Conservation (phyloP, 2,888 invertebrate species). For the Argynnis bischoffii region DNA sequence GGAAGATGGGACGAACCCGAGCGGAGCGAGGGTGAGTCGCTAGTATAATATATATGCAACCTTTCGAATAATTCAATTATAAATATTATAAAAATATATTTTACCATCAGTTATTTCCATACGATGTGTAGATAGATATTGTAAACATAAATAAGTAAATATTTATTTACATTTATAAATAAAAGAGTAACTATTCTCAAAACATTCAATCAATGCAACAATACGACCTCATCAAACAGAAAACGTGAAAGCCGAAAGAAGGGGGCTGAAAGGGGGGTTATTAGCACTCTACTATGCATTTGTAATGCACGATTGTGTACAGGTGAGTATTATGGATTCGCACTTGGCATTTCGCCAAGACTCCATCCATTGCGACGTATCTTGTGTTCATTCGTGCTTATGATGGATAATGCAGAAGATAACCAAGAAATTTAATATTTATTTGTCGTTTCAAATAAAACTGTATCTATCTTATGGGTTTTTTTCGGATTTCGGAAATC, state of each 20-base stretch:
- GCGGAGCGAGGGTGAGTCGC: too few species aligned
- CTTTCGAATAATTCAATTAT: too few species aligned
- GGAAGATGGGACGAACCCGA: too few species aligned
- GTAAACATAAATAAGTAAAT: too few species aligned
- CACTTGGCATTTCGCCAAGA: slow-evolving; percentile 50
- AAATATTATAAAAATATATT: too few species aligned
- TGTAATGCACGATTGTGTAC: slow-evolving; percentile 41
- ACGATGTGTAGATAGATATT: too few species aligned
- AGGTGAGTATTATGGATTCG: slow-evolving; percentile 40
- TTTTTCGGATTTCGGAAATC: too few species aligned
- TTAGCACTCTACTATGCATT: slow-evolving; percentile 39
- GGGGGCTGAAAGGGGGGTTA: slow-evolving; percentile 25
- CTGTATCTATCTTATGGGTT: too few species aligned
- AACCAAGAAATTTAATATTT: slow-evolving; percentile 8
- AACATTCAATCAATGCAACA: slow-evolving; percentile 15
- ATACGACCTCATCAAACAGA: slow-evolving; percentile 15
- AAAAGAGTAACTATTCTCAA: neutral
- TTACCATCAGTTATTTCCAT: too few species aligned
- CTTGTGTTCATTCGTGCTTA: slow-evolving; percentile 35
- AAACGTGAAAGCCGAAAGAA: slow-evolving; percentile 9
- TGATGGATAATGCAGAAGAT: slow-evolving; percentile 23
- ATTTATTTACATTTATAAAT: too few species aligned
- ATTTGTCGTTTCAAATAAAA: neutral
- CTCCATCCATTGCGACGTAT: slow-evolving; percentile 44
- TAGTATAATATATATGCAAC: too few species aligned